phyloP scores from a whole-genome alignment of 2,888 invertebrate genomes.

The Homarus gammarus region DNA sequence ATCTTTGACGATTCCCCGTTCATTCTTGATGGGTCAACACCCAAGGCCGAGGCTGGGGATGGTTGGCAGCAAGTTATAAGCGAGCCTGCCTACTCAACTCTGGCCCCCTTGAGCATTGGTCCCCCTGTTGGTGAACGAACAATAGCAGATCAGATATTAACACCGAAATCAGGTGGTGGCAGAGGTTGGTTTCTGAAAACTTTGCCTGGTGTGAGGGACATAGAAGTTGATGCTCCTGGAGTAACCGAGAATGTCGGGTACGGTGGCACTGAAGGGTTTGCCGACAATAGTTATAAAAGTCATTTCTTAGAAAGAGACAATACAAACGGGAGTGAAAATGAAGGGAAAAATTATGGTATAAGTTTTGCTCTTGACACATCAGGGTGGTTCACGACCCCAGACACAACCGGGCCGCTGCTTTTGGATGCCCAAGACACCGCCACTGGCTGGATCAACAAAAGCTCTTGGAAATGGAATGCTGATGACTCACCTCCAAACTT shows the following conservation, averaged over 20 bases:
- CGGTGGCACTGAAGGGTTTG: not conserved
- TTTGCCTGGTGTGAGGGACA: not conserved
- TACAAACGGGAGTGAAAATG: not conserved
- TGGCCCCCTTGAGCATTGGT: not conserved
- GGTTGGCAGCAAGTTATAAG: not conserved
- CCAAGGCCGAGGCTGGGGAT: slow-evolving; percentile 1
- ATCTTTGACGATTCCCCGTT: slow-evolving; percentile 58
- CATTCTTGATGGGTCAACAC: slow-evolving; percentile 22
- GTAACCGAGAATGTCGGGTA: not conserved
- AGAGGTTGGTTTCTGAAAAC: slow-evolving; percentile 4
- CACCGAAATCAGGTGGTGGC: not conserved
- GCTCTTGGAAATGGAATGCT: slow-evolving; percentile 1
- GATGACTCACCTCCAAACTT: not conserved
- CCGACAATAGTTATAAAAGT: not conserved
- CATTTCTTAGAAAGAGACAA: not conserved
- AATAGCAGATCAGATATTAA: not conserved
- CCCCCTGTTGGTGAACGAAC: not conserved
- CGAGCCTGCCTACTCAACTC: not conserved
- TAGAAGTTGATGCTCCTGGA: not conserved
- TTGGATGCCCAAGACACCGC: slow-evolving; percentile 33
- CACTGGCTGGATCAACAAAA: slow-evolving; percentile 46
- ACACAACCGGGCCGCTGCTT: slow-evolving; percentile 42
- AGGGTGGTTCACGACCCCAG: slow-evolving; percentile 29
- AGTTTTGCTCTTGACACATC: slow-evolving; percentile 27
- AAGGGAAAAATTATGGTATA: no score